Evolutionary conservation across 2,113 vertebrate genomes (phyloP).

Genomic region (Gila orcuttii): DNA sequence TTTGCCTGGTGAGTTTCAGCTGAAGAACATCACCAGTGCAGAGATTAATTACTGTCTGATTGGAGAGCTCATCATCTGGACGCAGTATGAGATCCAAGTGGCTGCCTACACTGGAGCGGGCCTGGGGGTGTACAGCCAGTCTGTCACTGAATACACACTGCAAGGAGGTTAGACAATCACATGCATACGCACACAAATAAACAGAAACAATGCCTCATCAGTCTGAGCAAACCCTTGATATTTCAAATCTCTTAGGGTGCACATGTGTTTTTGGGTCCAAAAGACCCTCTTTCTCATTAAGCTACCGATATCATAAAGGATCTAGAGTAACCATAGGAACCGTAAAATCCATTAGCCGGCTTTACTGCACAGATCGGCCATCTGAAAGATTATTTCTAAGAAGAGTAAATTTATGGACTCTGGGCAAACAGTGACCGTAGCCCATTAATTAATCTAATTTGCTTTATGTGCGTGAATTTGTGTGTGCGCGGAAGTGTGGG

Average conservation of each 20-base stretch:
- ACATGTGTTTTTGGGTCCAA: background rate
- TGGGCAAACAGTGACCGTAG: slow-evolving; percentile 32
- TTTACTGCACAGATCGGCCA: slow-evolving; percentile 36
- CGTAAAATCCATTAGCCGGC: slow-evolving; percentile 31
- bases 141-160: slow-evolving; percentile 90
- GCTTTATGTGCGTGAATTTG: slow-evolving; percentile 31
- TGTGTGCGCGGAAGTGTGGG: slow-evolving; percentile 23
- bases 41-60: slow-evolving; percentile 96
- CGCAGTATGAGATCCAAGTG: slow-evolving; percentile 97
- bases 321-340: slow-evolving; percentile 37
- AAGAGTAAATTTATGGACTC: slow-evolving; percentile 42
- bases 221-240: background rate
- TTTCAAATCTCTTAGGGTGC: slow-evolving; percentile 3
- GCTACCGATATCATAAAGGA: slow-evolving; percentile 27
- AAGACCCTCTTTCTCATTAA: background rate
- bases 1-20: slow-evolving; percentile 90
- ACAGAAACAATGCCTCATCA: slow-evolving; percentile 9
- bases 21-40: slow-evolving; percentile 92
- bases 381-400: slow-evolving; percentile 37
- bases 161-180: slow-evolving; percentile 87
- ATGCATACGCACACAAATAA: background rate
- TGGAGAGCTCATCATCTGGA: slow-evolving; percentile 96
- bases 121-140: slow-evolving; percentile 87
- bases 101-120: slow-evolving; percentile 93
- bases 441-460: slow-evolving; percentile 45